A percentile compares a stretch with the other conserved stretches of the same genome.
Conservation (phyloP, 2,113 vertebrate genomes). For the Elephas maximus region DNA sequence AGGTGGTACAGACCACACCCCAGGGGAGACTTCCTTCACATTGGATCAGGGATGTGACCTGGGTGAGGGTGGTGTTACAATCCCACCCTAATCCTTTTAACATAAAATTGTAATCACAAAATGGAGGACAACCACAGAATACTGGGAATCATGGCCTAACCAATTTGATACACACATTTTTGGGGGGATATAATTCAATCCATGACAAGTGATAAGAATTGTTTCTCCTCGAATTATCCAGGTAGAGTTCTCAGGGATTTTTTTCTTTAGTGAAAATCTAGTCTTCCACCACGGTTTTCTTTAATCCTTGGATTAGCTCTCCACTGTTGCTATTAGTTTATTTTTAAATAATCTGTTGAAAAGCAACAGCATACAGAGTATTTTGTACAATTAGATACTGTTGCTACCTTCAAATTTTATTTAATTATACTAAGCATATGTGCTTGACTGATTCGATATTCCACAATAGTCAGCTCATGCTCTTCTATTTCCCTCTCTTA, state of each 20-base stretch:
- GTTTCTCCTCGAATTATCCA: slow-evolving; percentile 23
- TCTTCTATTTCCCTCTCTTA: background rate
- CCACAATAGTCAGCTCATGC: background rate
- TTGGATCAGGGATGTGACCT: too few relatives aligned
- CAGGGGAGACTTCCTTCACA: too few relatives aligned
- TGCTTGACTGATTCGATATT: background rate
- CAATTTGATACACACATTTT: too few relatives aligned
- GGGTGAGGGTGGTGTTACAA: too few relatives aligned
- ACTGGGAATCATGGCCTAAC: too few relatives aligned
- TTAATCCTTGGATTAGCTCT: background rate
- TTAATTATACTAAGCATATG: slow-evolving; percentile 31
- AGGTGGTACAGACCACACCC: too few relatives aligned
- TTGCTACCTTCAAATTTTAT: slow-evolving; percentile 45
- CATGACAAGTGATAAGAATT: background rate
- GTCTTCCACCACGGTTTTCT: background rate
- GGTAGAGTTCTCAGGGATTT: background rate
- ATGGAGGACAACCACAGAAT: too few relatives aligned
- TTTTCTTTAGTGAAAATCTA: slow-evolving; percentile 19
- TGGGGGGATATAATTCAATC: too few relatives aligned
- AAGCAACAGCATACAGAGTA: background rate
- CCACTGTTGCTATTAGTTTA: slow-evolving; percentile 9
- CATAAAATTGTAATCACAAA: too few relatives aligned
- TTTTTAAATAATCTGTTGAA: slow-evolving; percentile 46
- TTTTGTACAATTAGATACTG: slow-evolving; percentile 17
- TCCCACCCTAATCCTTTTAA: too few relatives aligned